Conservation (phyloP, 2,888 invertebrate genomes). For the Chirona hameri region DNA sequence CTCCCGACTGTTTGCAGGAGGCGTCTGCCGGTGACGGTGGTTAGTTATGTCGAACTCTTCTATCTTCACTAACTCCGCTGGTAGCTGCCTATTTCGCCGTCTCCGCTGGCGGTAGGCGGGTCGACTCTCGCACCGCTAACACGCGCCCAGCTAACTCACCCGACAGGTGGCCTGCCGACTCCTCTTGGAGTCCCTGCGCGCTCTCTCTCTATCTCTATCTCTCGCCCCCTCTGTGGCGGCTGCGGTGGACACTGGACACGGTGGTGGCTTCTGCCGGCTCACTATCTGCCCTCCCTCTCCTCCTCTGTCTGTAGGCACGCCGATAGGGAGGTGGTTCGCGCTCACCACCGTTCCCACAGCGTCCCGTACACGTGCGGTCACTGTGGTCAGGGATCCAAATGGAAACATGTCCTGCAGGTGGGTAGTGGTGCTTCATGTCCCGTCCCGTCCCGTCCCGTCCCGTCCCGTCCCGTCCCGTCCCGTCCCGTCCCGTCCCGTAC, state of each 20-base stretch:
- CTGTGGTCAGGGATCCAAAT: slow-evolving; percentile 76
- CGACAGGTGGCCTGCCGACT: not conserved
- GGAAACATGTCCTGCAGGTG: slow-evolving; percentile 84
- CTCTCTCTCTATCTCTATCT: no score
- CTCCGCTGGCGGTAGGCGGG: no score
- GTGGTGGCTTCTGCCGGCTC: not conserved
- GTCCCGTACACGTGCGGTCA: slow-evolving; percentile 66
- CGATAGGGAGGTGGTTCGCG: slow-evolving; percentile 61
- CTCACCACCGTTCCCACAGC: slow-evolving; percentile 56
- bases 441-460: not conserved
- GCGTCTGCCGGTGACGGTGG: no score
- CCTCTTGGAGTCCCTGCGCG: not conserved
- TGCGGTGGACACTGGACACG: not conserved
- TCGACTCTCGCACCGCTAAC: not conserved
- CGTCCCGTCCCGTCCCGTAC: not conserved
- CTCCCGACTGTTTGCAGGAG: no score
- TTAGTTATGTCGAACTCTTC: no score
- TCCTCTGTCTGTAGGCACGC: slow-evolving; percentile 53
- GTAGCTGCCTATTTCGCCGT: no score
- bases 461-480: not conserved
- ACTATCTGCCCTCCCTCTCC: not conserved
- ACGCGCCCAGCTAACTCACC: no score
- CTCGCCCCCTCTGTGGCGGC: no score
- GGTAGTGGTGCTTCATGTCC: not conserved
- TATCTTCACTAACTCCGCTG: no score